Evolutionary conservation across 2,888 invertebrate genomes (phyloP), one percentile per base, ranked within the genome.

Genomic region (Heliothis peltigera): DNA sequence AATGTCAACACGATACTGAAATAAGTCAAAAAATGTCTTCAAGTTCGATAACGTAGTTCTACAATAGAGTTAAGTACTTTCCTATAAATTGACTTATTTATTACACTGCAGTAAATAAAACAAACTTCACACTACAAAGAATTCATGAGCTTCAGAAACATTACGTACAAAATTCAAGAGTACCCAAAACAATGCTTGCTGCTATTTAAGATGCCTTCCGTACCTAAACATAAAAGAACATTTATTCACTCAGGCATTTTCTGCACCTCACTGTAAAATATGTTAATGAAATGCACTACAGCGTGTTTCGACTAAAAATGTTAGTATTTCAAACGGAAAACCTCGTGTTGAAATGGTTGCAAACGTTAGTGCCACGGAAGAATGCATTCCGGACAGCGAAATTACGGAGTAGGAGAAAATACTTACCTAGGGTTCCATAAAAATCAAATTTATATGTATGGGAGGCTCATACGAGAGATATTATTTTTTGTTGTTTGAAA

Each of bases 231-330:
- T 49, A 64, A 46, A 69, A 42, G 18, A 56, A 64, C 56, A 59
- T 69, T 25, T 64, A 64, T 54, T 69, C 57, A 53, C 64, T 64
- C 54, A 59, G 7, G 28, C 47, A 64, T 74, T 74, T 59, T 60
- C 54, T 69, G 43, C 70, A 60, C 75, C 75, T 69, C 64, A n/a
- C 21, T 25, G 56, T 54, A 56, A 62, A 60, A 54, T 66, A 75
- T 75, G 66, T 59, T 75, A 63, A 74, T 70, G 53, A 35, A 58
- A 59, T 70, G 66, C 70, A 74, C 59, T 55, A 42, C 60, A 43
- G 42, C 22, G 43, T 60, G 15, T 57, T 32, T 49, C 42, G 39
- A 21, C 56, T 73, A 54, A 64, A 67, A 69, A 69, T 74, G 44
- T n/a, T 51, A 46, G 44, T 43, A 57, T 64, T 74, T 60, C 46